A percentile compares a stretch with the other conserved stretches of the same genome.
Conservation (phyloP, 2,113 vertebrate genomes). For the Mesembrinibis cayennensis region DNA sequence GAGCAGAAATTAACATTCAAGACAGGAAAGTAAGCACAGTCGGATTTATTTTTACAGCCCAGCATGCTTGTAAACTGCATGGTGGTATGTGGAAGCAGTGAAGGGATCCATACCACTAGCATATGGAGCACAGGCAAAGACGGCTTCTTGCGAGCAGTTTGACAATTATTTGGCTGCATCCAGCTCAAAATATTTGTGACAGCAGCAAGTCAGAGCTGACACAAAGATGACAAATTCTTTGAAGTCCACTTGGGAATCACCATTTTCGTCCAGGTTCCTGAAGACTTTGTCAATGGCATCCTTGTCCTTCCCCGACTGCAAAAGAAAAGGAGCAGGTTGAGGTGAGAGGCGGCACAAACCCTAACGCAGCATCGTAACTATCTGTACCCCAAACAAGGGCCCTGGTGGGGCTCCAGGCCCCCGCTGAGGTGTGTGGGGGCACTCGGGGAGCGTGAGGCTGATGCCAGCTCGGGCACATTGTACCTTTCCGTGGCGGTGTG, state of each 20-base stretch:
- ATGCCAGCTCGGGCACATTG: accelerated
- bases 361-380: accelerated
- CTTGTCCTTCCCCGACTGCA: conserved; percentile 66
- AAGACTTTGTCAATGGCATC: conserved; percentile 54
- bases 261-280: conserved; percentile 71
- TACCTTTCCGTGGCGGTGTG: background rate
- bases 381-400: accelerated
- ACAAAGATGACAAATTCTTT: conserved; percentile 75
- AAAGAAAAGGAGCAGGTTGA: background rate
- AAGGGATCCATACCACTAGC: background rate
- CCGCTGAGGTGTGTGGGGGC: accelerated
- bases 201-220: conserved; percentile 60
- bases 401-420: background rate
- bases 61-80: background rate
- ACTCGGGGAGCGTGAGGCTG: accelerated
- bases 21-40: background rate
- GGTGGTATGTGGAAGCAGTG: background rate
- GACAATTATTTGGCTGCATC: background rate
- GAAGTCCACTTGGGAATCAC: conserved; percentile 77
- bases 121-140: background rate
- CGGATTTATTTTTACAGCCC: conserved; percentile 41
- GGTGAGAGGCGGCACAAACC: background rate
- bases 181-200: conserved; percentile 60
- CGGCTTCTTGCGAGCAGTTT: background rate
- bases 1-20: conserved; percentile 19